Conservation (phyloP, 2,113 vertebrate genomes). For the Baryphthengus martii region DNA sequence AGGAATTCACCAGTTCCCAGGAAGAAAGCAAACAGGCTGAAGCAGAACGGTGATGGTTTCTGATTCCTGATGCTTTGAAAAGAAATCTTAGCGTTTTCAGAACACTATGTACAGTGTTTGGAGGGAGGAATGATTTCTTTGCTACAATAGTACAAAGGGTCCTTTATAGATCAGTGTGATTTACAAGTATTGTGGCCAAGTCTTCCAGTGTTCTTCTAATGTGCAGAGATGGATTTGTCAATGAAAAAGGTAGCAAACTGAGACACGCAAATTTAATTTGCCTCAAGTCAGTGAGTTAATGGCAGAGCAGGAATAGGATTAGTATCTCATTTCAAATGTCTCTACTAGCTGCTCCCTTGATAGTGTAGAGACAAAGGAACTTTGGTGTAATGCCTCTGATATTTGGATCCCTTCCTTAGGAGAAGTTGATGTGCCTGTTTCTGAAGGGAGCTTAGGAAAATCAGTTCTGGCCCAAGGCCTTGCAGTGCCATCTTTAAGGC, state of each 20-base stretch:
- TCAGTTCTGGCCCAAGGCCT: neutral
- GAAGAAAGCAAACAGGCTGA: neutral
- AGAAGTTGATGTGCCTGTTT: neutral
- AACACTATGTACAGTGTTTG: neutral
- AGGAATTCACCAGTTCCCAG: neutral
- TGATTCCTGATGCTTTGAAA: neutral
- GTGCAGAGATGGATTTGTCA: neutral
- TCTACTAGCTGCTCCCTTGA: neutral
- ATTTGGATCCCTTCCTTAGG: neutral
- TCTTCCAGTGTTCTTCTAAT: neutral
- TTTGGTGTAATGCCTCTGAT: neutral
- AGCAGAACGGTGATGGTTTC: neutral
- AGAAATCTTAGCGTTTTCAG: neutral
- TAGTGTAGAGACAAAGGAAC: neutral
- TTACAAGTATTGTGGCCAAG: neutral
- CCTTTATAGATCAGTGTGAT: neutral
- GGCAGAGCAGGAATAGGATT: neutral
- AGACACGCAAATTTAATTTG: neutral
- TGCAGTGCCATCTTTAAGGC: neutral
- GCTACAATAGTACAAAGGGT: neutral
- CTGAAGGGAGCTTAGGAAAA: neutral
- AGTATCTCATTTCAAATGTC: neutral
- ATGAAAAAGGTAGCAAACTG: neutral
- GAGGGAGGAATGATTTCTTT: accelerated
- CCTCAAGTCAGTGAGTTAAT: neutral